A percentile compares a stretch with the other conserved stretches of the same genome.
phyloP scores from a whole-genome alignment of 2,888 invertebrate genomes.

The Oxycera nigricornis region DNA sequence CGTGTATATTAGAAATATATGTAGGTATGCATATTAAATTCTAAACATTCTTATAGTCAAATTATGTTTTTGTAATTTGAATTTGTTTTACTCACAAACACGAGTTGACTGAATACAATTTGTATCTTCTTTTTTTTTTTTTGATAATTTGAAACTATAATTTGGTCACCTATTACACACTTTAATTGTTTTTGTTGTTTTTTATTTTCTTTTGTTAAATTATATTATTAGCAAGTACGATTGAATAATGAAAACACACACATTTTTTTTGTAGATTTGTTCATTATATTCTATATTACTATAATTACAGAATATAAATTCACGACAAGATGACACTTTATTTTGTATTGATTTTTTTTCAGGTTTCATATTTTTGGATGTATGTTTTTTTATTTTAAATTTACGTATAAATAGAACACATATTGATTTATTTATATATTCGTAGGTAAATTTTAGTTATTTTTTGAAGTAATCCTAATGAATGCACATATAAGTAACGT shows the following conservation, averaged over 20 bases:
- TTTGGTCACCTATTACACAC: too few relatives aligned
- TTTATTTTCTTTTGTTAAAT: not conserved
- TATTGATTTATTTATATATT: too few relatives aligned
- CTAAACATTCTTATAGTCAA: not conserved
- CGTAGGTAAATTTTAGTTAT: too few relatives aligned
- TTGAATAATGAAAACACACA: conserved; percentile 37
- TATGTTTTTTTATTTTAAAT: not conserved
- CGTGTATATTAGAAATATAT: too few relatives aligned
- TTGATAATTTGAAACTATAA: too few relatives aligned
- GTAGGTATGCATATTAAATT: too few relatives aligned
- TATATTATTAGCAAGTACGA: not conserved
- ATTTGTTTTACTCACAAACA: not conserved
- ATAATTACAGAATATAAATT: not conserved
- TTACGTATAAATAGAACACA: too few relatives aligned
- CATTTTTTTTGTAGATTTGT: conserved; percentile 13
- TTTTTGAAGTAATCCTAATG: too few relatives aligned
- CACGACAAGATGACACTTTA: not conserved
- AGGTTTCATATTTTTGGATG: not conserved
- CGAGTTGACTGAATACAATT: not conserved
- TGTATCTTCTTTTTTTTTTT: not conserved
- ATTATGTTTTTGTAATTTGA: not conserved
- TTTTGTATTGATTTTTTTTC: not conserved
- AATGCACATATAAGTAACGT: too few relatives aligned
- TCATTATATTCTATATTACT: not conserved
- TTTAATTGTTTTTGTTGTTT: not conserved